Percentiles rank a stretch among this genome's conserved stretches.
Conservation (phyloP, 2,113 vertebrate genomes). For the Pterophyllum scalare region DNA sequence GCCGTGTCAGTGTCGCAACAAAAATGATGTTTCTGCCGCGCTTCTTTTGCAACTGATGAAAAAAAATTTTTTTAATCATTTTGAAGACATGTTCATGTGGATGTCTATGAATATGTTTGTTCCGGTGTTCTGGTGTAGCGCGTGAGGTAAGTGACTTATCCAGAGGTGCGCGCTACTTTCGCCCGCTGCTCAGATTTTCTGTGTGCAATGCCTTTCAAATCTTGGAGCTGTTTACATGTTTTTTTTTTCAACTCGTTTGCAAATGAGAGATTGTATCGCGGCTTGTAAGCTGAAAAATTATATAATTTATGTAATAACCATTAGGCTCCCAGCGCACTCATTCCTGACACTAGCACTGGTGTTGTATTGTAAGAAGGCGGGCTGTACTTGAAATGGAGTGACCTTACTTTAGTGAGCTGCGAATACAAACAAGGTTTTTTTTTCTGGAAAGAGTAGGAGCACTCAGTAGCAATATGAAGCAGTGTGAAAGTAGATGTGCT, state of each 20-base stretch:
- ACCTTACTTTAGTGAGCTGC: not conserved
- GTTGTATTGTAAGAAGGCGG: not conserved
- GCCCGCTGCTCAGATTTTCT: slow-evolving; percentile 13
- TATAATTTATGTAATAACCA: not conserved
- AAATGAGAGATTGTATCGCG: not conserved
- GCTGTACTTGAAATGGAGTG: not conserved
- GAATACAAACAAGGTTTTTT: slow-evolving; percentile 13
- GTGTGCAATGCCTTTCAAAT: slow-evolving; percentile 16
- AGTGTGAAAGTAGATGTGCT: slow-evolving; percentile 16
- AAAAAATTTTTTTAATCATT: slow-evolving; percentile 28
- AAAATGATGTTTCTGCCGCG: slow-evolving; percentile 15
- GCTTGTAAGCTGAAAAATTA: not conserved
- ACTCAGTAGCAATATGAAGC: not conserved
- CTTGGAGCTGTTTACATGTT: not conserved
- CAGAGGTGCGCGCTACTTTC: slow-evolving; percentile 67
- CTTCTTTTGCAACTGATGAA: slow-evolving; percentile 55
- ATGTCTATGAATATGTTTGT: slow-evolving; percentile 70
- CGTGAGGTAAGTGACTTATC: slow-evolving; percentile 78
- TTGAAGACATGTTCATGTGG: slow-evolving; percentile 50
- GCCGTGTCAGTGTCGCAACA: not conserved
- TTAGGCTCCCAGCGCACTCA: not conserved
- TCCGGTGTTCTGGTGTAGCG: slow-evolving; percentile 57
- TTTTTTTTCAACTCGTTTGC: not conserved
- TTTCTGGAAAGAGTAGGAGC: slow-evolving; percentile 31
- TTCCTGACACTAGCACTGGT: slow-evolving; percentile 49